Evolutionary conservation across 2,797 vertebrate species (phyloP), one percentile per base, ranked within the genome.

Genomic region (Merluccius polli): DNA sequence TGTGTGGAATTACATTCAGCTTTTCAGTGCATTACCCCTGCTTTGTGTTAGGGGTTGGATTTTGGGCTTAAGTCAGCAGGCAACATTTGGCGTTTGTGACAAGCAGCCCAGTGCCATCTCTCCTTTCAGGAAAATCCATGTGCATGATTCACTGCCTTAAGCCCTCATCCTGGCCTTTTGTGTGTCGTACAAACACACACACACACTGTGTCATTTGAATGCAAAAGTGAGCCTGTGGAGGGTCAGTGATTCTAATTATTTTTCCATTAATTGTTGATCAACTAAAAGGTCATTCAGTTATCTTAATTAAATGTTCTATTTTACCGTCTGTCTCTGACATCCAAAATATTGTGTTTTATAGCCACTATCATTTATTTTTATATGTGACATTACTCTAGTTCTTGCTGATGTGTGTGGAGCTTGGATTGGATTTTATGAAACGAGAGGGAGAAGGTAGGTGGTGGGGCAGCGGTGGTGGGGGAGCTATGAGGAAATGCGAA

Each of bases 401-500:
- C 41, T 21, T 48, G 44, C 44, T 48, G 44, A n/a, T 21, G 44
- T 16, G 52, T 24, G 10, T 81, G 80, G 80, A 84, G 85, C 73
- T 67, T 59, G 80, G 76, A 83, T 81, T 79, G 72, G 78, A 78
- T 77, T 82, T 31, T 81, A 81, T 81, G 31, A 71, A 80, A 59
- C 8, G 48, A 9, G 21, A 59, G 52, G 24, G 52, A 59, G 52
- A 59, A 7, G 7, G 48, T n/a, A 8, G 1, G n/a, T 9, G 52
- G n/a, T 24, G 52, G 21, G 7, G 52, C 21, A 24, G n/a, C 10
- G n/a, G 21, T 59, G 52, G n/a, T 59, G 77, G 81, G 72, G 77
- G 82, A 71, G 31, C 75, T 73, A 69, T 78, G 72, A 77, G 69
- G 80, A 74, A 77, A 76, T 11, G 78, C 70, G 83, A 85, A 79